Percentiles rank a stretch among this genome's conserved stretches.
Evolutionary conservation across 2,888 invertebrate species (phyloP).

Genomic region (Hydrotaea cyrtoneurina): DNA sequence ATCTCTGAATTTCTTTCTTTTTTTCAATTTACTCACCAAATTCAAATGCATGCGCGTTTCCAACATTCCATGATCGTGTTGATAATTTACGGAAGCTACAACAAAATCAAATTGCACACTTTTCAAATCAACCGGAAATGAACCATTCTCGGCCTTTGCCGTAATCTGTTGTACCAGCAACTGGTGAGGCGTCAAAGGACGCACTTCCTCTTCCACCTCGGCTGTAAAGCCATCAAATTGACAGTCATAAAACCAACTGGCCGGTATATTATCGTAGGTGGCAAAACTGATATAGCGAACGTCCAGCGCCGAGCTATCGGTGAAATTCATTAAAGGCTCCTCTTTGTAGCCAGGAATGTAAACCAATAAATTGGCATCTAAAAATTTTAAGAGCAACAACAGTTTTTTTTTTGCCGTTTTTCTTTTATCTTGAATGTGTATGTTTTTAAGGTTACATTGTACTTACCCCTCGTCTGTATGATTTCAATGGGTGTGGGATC

Average conservation of each 20-base stretch:
- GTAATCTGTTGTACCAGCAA: conserved; percentile 82
- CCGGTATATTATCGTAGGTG: conserved; percentile 85
- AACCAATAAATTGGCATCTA: conserved; percentile 85
- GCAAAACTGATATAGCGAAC: conserved; percentile 87
- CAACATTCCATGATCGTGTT: conserved; percentile 73
- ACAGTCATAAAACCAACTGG: conserved; percentile 87
- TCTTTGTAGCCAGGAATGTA: conserved; percentile 84
- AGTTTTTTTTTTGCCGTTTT: not conserved
- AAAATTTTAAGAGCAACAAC: not conserved
- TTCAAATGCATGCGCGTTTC: conserved; percentile 78
- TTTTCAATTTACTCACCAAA: conserved; percentile 81
- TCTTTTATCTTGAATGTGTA: no score
- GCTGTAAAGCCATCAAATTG: conserved; percentile 75
- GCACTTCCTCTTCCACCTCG: conserved; percentile 73
- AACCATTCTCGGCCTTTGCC: conserved; percentile 79
- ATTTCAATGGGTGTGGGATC: conserved; percentile 86
- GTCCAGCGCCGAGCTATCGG: conserved; percentile 83
- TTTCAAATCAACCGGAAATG: conserved; percentile 73
- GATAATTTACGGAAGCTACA: conserved; percentile 74
- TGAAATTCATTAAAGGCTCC: conserved; percentile 83
- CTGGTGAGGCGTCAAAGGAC: conserved; percentile 81
- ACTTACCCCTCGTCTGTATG: conserved; percentile 81
- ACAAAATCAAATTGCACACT: conserved; percentile 75
- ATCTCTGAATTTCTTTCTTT: conserved; percentile 27
- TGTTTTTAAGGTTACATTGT: not conserved